Base-by-base conservation (phyloP, 2,888 invertebrate genomes). In the Agonopterix subpropinquella region DNA sequence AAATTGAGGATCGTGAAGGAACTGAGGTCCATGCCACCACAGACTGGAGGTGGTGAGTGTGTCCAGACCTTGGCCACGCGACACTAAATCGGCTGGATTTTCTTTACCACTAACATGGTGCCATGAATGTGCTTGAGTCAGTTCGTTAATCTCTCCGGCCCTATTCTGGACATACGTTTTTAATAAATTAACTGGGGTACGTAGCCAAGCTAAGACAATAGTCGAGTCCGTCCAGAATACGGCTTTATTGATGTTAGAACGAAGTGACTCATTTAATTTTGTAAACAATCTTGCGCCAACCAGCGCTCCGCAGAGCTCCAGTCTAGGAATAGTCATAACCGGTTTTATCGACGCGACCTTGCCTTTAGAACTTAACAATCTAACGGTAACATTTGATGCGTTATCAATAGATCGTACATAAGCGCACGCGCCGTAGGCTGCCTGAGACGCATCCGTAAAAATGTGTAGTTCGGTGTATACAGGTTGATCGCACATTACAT, bases 171-270 rank as follows among this genome's bases (percentile, higher is more conserved):
- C 61, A 44, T 55, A 61, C 13, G 13, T 13, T 13, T 13, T 13
- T 13, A 13, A 13, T 13, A 13, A 13, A 13, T 13, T 13, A 13
- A 58, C 56, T 8, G 54, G 36, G 53, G 56, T 61, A 11, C 36
- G 45, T 8, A 59, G 46, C 62, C 61, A 63, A 11, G 51, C 51
- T 8, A 59, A 45, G 2, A 55, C 62, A 13, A 59, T 64, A 1
- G 62, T 64, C 0, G 61, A 64, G 44, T 60, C 64, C 0, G 61
- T 53, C 61, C 66, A 62, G 28, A 50, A 52, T 52, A 43, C 36
- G 11, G 53, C 49, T 11, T 52, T 46, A 18, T 53, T 13, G 39
- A 59, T 52, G 15, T 47, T 45, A 8, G 46, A 43, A 7, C 54
- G 46, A 11, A 58, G 44, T 7, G 56, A 51, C 18, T 44, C 43